Base-by-base conservation (phyloP, 2,113 vertebrate genomes). In the Henicopernis longicauda region DNA sequence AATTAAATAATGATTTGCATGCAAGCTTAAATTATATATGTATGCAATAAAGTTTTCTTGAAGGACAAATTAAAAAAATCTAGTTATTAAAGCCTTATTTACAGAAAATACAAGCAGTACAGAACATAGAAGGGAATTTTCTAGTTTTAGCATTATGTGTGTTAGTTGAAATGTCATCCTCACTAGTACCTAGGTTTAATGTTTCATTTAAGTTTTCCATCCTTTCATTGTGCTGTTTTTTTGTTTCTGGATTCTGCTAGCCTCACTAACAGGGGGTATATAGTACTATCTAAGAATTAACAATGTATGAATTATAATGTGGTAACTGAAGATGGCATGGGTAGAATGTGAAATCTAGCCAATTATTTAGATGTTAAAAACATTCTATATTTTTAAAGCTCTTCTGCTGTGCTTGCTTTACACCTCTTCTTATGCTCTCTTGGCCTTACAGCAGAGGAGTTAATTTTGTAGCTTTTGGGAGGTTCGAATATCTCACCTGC, bases 1-100 rank as follows among this genome's bases (percentile, higher is more conserved):
- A 89, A 92, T 95, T 84, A 88, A 95, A 79, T 90, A 80, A 90
- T 77, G 32, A 73, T 66, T 84, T 34, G 93, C 45, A 57, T 78
- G 40, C 54, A 87, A 73, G 40, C 49, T 77, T 63, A 84, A 87
- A 73, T 95, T 91, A 58, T 59, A 17, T 49, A n/a, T 78, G 34
- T 93, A 42, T n/a, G 66, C 47, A 80, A 38, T 52, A 9, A 83
- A 69, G 58, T 65, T 82, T 79, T 85, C 65, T 93, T 84, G 63
- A 93, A 87, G 59, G 88, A 61, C 17, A 84, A 50, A 71, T 82
- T 70, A 6, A 25, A 70, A 80, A 87, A 89, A 55, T 61, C 17
- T 59, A 11, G 18, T 72, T 82, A 58, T 76, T 89, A 57, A 90
- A 84, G 21, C 34, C 47, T 66, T 77, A 78, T 70, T 87, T 73